Evolutionary conservation across 92 coral and sea anemone genomes (phyloP), one percentile per base, ranked within the genome.

Genomic region (Palythoa grandis): DNA sequence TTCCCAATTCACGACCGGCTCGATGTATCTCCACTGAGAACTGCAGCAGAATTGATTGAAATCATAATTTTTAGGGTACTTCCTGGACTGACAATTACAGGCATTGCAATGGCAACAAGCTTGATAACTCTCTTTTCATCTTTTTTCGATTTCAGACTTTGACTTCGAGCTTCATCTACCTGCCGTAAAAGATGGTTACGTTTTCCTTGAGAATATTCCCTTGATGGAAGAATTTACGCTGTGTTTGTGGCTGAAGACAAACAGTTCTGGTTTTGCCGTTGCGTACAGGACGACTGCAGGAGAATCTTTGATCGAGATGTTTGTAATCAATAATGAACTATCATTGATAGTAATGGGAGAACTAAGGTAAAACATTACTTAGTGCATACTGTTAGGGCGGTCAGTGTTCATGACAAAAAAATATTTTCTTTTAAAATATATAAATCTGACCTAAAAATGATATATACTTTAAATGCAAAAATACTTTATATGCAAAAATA

Each of bases 211-310:
- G 47, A 76, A 56, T 20, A 16, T 76, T 43, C 61, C 82, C 22
- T 35, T 35, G 3, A 37, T 22, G 67, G 24, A 56, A 17, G 65
- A 76, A 10, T 23, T 76, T 2, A 76, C 82, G 52, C 22, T 76
- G 4, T 76, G 67, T 25, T 76, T 76, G 16, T 76, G 82, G 82
- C 20, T 76, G 19, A n/a, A 20, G 65, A 76, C 82, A 76, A 76
- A 52, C 65, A 76, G 19, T 17, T 52, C 82, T 52, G 82, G 82
- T 22, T 76, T 76, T 76, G 52, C 65, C 0, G 14, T 76, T 29
- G 50, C 23, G 29, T 54, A 52, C 11, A 15, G 13, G 47, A 76
- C 22, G 14, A 13, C 48, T 50, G 43, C 38, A 54, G 80, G 80
- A 52, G 14, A 7, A 11, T 3, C 20, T 4, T 14, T 52, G 80